A percentile compares a stretch with the other conserved stretches of the same genome.
Conservation (phyloP, 2,113 vertebrate species). For the Bungarus multicinctus region DNA sequence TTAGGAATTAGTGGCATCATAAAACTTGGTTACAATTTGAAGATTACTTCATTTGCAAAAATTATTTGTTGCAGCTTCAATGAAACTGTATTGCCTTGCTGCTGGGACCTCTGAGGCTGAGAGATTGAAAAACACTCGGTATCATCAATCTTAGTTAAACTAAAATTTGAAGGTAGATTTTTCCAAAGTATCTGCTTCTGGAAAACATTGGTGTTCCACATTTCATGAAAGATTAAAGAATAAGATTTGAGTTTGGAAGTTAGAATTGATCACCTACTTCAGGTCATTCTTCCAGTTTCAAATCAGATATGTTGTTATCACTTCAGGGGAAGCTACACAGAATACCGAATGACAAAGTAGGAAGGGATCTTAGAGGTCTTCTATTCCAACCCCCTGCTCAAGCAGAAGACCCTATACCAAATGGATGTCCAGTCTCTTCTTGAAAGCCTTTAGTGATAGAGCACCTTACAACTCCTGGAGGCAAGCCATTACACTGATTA, state of each 20-base stretch:
- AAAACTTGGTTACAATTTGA: neutral
- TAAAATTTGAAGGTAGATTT: neutral
- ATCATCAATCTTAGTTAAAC: neutral
- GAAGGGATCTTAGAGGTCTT: neutral
- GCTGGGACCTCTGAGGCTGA: neutral
- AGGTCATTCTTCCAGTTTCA: neutral
- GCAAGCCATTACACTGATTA: too few species aligned
- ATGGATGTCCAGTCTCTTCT: too few species aligned
- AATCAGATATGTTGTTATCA: neutral
- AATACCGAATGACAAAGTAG: neutral
- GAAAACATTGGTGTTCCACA: neutral
- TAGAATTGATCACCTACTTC: neutral
- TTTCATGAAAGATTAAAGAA: neutral
- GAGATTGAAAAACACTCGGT: neutral
- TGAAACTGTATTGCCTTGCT: neutral
- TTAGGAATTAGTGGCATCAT: neutral
- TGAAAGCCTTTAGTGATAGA: too few species aligned
- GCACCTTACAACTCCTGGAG: too few species aligned
- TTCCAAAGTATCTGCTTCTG: neutral
- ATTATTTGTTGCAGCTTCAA: neutral
- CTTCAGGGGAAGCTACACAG: neutral
- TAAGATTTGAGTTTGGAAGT: neutral
- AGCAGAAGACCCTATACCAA: too few species aligned
- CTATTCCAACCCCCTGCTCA: neutral
- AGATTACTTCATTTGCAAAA: neutral